Evolutionary conservation across 2,113 vertebrate species (phyloP).

Genomic region (Emydura subglobosa): DNA sequence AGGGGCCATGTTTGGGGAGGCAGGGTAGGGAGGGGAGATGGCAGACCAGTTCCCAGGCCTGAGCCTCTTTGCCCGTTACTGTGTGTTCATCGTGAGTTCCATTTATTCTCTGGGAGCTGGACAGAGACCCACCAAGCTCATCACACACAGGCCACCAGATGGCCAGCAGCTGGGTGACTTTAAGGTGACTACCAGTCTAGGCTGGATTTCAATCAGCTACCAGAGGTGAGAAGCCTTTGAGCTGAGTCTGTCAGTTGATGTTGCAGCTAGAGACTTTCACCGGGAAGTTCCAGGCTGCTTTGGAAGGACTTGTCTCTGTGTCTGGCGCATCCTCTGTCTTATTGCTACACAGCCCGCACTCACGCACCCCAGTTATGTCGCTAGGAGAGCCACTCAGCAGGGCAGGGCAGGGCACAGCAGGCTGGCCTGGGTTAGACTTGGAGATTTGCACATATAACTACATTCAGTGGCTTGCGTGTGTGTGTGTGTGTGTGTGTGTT

Average conservation of each 20-base stretch:
- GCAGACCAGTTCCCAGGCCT: neutral
- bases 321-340: neutral
- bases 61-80: neutral
- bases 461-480: neutral
- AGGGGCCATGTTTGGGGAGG: neutral
- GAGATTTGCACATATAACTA: neutral
- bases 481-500: neutral
- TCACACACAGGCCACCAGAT: neutral
- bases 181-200: neutral
- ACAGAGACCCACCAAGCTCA: neutral
- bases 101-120: neutral
- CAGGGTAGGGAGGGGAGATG: rapidly evolving
- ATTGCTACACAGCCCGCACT: too few relatives aligned
- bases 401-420: neutral
- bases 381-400: neutral
- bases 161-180: neutral
- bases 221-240: neutral
- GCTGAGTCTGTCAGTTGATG: neutral
- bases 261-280: neutral
- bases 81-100: neutral
- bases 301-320: neutral
- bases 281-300: neutral
- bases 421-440: neutral
- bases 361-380: neutral
- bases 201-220: neutral